These are phyloP conservation scores for Dolichopus griseipennis DNA, from an alignment of 2,888 invertebrate species.

Conservation along the genomic window DNA sequence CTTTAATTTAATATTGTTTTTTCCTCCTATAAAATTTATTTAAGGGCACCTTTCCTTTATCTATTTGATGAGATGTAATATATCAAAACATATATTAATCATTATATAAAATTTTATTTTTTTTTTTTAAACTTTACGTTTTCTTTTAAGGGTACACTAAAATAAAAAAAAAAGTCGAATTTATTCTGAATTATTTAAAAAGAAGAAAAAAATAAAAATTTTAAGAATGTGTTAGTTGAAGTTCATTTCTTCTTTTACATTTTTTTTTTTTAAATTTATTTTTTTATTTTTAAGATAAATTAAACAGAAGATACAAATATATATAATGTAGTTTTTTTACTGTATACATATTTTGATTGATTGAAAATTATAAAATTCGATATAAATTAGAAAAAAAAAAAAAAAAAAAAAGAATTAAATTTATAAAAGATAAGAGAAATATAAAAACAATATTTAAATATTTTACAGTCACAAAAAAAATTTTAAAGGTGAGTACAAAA, in stretches of 20 bases:
- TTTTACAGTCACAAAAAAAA: too few relatives aligned
- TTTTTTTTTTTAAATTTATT: not conserved
- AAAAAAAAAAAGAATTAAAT: not conserved
- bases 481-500: too few relatives aligned
- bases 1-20: not conserved
- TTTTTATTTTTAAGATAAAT: too few relatives aligned
- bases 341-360: not conserved
- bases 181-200: not conserved
- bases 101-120: too few relatives aligned
- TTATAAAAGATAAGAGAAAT: too few relatives aligned
- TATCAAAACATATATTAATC: slow-evolving; percentile 6
- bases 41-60: not conserved
- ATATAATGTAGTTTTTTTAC: not conserved
- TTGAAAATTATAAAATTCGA: slow-evolving; percentile 4
- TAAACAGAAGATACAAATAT: not conserved
- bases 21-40: not conserved
- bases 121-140: not conserved
- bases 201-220: too few relatives aligned
- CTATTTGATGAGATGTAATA: not conserved
- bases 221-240: not conserved
- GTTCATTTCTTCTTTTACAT: not conserved
- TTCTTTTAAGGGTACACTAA: not conserved
- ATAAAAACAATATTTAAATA: too few relatives aligned
- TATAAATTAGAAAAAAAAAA: not conserved
- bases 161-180: not conserved